phyloP scores from a whole-genome alignment of 2,888 invertebrate species.

The Sesia bembeciformis region DNA sequence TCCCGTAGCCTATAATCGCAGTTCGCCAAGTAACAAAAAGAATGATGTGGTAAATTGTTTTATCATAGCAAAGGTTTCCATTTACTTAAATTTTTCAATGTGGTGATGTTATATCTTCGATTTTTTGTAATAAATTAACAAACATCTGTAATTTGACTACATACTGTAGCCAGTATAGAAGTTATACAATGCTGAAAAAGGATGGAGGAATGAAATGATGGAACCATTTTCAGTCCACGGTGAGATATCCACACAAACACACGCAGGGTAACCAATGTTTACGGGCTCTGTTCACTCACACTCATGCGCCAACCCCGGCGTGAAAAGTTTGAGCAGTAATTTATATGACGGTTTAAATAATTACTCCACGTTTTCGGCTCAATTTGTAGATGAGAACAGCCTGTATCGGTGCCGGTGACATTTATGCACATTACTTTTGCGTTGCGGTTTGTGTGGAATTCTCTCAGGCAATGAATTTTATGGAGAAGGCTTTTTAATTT shows the following conservation, averaged over 20 bases:
- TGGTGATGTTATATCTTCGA: too few species aligned
- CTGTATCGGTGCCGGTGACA: slow-evolving; percentile 48
- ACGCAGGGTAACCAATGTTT: slow-evolving; percentile 17
- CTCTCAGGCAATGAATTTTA: background rate
- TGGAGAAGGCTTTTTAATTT: too few species aligned
- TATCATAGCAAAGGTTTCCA: too few species aligned
- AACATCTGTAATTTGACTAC: slow-evolving; percentile 1
- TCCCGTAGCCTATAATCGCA: too few species aligned
- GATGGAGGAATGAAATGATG: slow-evolving; percentile 66
- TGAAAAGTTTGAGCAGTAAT: slow-evolving; percentile 73
- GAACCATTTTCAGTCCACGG: slow-evolving; percentile 66
- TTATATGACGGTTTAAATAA: slow-evolving; percentile 75
- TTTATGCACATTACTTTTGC: slow-evolving; percentile 35
- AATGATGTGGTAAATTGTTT: too few species aligned
- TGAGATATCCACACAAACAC: slow-evolving; percentile 40
- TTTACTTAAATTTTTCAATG: too few species aligned
- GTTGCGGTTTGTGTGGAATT: background rate
- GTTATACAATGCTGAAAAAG: slow-evolving; percentile 65
- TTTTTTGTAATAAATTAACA: too few species aligned
- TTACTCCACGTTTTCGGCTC: slow-evolving; percentile 72
- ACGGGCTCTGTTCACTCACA: slow-evolving; percentile 33
- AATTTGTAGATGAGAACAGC: slow-evolving; percentile 67
- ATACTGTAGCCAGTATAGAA: slow-evolving; percentile 36
- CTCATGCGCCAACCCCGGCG: slow-evolving; percentile 28
- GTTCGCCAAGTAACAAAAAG: too few species aligned